Conservation (phyloP, 2,113 vertebrate species). For the Bujurquina vittata region DNA sequence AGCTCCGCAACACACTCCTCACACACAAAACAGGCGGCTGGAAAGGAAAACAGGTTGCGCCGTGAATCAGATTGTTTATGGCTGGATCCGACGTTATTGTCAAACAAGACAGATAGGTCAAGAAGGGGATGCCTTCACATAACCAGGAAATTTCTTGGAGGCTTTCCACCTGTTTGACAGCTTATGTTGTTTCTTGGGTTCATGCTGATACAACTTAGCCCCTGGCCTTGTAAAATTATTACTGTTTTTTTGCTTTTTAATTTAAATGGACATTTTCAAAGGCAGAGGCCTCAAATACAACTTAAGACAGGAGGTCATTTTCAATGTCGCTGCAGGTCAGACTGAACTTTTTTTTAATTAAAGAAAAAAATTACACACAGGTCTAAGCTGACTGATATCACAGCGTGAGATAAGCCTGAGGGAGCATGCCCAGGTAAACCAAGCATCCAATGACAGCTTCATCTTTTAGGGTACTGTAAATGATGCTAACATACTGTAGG, state of each 20-base stretch:
- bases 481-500: neutral
- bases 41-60: neutral
- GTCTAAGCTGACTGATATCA: neutral
- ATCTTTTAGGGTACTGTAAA: constrained; percentile 11
- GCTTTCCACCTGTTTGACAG: neutral
- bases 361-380: neutral
- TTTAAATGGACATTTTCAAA: neutral
- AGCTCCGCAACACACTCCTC: constrained; percentile 34
- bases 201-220: neutral
- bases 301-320: neutral
- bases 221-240: neutral
- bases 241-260: neutral
- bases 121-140: neutral
- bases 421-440: constrained; percentile 17
- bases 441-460: constrained; percentile 29
- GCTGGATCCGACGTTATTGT: neutral
- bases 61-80: constrained; percentile 21
- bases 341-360: constrained; percentile 11
- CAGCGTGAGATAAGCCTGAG: constrained; percentile 10
- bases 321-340: neutral
- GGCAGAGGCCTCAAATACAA: neutral
- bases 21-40: constrained; percentile 14
- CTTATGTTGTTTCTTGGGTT: neutral
- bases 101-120: constrained; percentile 25
- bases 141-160: neutral